These are phyloP conservation scores for Notodonta ziczac DNA, from an alignment of 2,888 invertebrate genomes.

Conservation along the genomic window DNA sequence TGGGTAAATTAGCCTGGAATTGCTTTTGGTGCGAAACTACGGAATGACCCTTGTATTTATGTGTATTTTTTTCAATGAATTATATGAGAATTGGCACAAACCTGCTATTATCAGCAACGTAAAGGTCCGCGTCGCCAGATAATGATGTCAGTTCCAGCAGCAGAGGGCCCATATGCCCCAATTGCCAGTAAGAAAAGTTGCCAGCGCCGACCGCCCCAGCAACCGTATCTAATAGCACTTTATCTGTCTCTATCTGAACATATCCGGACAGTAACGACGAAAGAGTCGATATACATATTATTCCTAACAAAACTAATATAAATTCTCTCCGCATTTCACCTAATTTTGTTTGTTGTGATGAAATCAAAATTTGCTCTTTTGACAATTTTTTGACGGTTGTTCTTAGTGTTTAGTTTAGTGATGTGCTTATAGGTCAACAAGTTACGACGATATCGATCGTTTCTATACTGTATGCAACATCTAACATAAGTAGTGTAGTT, in stretches of 20 bases:
- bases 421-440: not conserved
- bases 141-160: slow-evolving; percentile 68
- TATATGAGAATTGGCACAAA: slow-evolving; percentile 33
- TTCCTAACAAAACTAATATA: slow-evolving; percentile 66
- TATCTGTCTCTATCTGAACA: slow-evolving; percentile 58
- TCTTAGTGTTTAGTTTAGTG: not conserved
- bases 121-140: slow-evolving; percentile 74
- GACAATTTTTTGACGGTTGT: no score
- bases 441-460: no score
- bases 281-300: slow-evolving; percentile 67
- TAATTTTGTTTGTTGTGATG: not conserved
- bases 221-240: slow-evolving; percentile 69
- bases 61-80: not conserved
- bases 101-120: slow-evolving; percentile 71
- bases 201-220: slow-evolving; percentile 69
- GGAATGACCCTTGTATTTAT: no score
- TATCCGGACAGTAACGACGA: slow-evolving; percentile 63
- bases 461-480: no score
- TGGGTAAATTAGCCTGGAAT: no score
- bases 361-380: no score
- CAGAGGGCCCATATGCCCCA: slow-evolving; percentile 67
- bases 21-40: no score
- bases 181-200: slow-evolving; percentile 78
- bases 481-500: no score
- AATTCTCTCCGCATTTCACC: slow-evolving; percentile 68